Conservation (phyloP, 2,888 invertebrate species). For the Cerastis rubricosa region DNA sequence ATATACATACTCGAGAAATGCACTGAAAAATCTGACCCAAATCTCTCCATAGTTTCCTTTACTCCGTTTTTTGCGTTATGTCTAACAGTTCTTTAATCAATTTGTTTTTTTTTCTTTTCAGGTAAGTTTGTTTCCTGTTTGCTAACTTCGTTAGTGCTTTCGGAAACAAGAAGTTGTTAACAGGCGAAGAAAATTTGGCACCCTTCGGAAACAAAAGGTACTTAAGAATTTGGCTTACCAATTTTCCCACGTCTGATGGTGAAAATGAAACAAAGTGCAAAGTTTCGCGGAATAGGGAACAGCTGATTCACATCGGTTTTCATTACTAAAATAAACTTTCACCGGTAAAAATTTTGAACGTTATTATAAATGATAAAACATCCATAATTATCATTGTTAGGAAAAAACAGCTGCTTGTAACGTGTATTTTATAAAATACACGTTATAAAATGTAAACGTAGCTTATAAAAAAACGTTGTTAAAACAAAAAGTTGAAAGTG, state of each 20-base stretch:
- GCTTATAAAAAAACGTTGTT: constrained; percentile 5
- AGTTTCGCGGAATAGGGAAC: constrained; percentile 27
- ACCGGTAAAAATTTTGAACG: background rate
- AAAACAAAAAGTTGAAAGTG: constrained; percentile 18
- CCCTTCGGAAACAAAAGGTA: constrained; percentile 45
- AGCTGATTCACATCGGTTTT: constrained; percentile 25
- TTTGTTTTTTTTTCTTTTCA: constrained; percentile 59
- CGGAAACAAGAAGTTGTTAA: constrained; percentile 32
- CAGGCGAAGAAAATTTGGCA: constrained; percentile 25
- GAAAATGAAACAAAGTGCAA: constrained; percentile 21
- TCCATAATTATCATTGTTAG: background rate
- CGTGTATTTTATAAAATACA: background rate
- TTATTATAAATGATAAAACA: background rate
- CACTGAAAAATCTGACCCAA: constrained; percentile 32
- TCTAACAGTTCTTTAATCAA: constrained; percentile 41
- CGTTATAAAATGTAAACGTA: constrained; percentile 11
- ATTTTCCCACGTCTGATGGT: constrained; percentile 19
- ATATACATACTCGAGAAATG: constrained; percentile 24
- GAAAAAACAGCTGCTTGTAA: background rate
- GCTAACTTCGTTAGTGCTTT: constrained; percentile 43
- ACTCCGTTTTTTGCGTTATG: constrained; percentile 15
- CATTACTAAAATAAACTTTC: constrained; percentile 7
- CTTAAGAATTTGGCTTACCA: constrained; percentile 40
- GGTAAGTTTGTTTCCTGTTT: constrained; percentile 62
- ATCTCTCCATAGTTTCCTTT: constrained; percentile 20